Percentiles rank a stretch among this genome's conserved stretches.
These are phyloP conservation scores for Columba livia DNA, from an alignment of 2,113 vertebrate species.

Conservation along the genomic window DNA sequence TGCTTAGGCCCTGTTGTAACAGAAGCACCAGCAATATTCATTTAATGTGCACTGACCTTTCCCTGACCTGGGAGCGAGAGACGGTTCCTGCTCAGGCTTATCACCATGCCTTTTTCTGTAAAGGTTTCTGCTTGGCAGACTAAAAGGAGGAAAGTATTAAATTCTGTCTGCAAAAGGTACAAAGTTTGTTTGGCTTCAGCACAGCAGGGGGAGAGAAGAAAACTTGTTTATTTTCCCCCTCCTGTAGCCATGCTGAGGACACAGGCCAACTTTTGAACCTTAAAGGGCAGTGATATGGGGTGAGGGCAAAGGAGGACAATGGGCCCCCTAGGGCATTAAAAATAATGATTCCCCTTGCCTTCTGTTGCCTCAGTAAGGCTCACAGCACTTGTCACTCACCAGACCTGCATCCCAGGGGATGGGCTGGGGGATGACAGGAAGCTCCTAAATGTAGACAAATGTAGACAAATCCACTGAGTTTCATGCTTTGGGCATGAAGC, in stretches of 20 bases:
- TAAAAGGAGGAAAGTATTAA: not conserved
- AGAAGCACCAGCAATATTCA: slow-evolving; percentile 37
- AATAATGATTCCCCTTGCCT: not conserved
- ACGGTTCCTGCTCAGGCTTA: not conserved
- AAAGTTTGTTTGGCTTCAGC: not conserved
- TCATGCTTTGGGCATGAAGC: not conserved
- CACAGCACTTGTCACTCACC: not conserved
- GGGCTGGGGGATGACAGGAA: not conserved
- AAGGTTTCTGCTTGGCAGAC: not conserved
- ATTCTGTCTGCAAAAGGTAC: not conserved
- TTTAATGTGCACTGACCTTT: slow-evolving; percentile 34
- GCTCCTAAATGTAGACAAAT: not conserved
- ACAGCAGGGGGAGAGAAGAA: not conserved
- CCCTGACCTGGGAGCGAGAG: slow-evolving; percentile 27
- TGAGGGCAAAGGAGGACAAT: not conserved
- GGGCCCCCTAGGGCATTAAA: not conserved
- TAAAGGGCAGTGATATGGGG: not conserved
- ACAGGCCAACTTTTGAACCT: not conserved
- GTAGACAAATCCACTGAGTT: not conserved
- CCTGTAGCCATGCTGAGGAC: not conserved
- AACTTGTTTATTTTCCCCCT: not conserved
- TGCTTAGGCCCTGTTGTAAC: slow-evolving; percentile 24
- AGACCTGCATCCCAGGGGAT: not conserved
- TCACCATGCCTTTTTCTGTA: not conserved
- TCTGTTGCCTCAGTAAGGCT: not conserved